Evolutionary conservation across 2,888 invertebrate genomes (phyloP), one percentile per base, ranked within the genome.

Genomic region (Hyppa rectilinea): DNA sequence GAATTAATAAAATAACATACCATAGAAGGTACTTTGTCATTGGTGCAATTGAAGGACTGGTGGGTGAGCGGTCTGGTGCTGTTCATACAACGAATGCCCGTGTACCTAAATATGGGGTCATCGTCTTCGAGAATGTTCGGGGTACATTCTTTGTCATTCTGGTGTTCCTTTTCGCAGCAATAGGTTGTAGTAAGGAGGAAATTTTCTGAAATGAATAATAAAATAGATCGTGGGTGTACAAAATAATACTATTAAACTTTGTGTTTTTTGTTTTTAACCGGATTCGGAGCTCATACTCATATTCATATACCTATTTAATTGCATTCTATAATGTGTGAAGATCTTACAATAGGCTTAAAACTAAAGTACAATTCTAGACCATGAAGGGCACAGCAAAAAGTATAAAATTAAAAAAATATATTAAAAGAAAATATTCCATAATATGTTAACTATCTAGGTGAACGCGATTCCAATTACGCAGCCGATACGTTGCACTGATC

Each of bases 41-140:
- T 85, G 9, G 73, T 78, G 26, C 91, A 91, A 0, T 86, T 85
- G 36, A 63, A 71, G 2, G 81, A 77, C 62, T 90, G 89, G 70
- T 82, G 87, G 7, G 87, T 83, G 14, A 85, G 79, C 0, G 90
- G 89, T 14, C 85, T 80, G 9, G 90, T 91, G 67, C 87, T 76
- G 62, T 89, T 89, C 64, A 86, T 69, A 55, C 90, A 90, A 17
- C 86, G 79, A 45, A 87, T 81, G 5, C 67, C 66, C 6, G 88
- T 83, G 71, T 87, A 89, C 2, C 86, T 83, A 17, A 87, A 87
- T 0, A 87, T 82, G 0, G 86, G 87, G 60, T 90, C 90, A 38
- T 88, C 85, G 6, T 80, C 79, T 5, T 83, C 76, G 9, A 90
- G 70, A 23, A 69, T 56, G 14, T 84, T 84, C 2, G 87, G 86